Conservation (phyloP, 2,888 invertebrate genomes). For the Alloscopus bannaensis region DNA sequence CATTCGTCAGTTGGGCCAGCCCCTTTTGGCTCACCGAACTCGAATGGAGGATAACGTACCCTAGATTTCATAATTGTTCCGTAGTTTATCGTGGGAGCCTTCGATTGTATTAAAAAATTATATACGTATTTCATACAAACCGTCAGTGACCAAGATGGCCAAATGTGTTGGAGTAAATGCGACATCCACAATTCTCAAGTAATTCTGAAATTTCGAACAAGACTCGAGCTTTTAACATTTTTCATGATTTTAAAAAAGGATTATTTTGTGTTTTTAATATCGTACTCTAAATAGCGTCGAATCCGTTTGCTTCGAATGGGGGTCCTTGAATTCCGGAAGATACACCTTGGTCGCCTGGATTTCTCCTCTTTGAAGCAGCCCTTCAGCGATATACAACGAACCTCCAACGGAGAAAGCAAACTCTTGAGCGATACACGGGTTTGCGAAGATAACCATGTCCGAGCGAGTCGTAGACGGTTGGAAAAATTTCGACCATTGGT, state of each 20-base stretch:
- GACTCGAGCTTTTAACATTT: no score
- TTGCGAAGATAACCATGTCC: conserved; percentile 48
- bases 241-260: no score
- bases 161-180: conserved; percentile 63
- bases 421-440: conserved; percentile 59
- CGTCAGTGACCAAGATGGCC: conserved; percentile 35
- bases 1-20: conserved; percentile 14
- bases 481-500: conserved; percentile 12
- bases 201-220: no score
- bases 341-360: conserved; percentile 3
- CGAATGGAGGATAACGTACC: conserved; percentile 46
- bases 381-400: conserved; percentile 39
- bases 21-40: conserved; percentile 34
- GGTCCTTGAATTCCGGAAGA: conserved; percentile 21
- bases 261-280: no score
- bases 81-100: no score
- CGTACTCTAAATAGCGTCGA: not conserved
- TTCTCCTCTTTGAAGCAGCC: conserved; percentile 20
- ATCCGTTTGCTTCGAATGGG: not conserved
- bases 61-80: no score
- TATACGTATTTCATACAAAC: no score
- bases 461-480: conserved; percentile 36
- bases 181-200: conserved; percentile 38
- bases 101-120: no score
- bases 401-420: conserved; percentile 58